A percentile compares a stretch with the other conserved stretches of the same genome.
Evolutionary conservation across 2,888 invertebrate genomes (phyloP).

Genomic region (Morinoia aosen): DNA sequence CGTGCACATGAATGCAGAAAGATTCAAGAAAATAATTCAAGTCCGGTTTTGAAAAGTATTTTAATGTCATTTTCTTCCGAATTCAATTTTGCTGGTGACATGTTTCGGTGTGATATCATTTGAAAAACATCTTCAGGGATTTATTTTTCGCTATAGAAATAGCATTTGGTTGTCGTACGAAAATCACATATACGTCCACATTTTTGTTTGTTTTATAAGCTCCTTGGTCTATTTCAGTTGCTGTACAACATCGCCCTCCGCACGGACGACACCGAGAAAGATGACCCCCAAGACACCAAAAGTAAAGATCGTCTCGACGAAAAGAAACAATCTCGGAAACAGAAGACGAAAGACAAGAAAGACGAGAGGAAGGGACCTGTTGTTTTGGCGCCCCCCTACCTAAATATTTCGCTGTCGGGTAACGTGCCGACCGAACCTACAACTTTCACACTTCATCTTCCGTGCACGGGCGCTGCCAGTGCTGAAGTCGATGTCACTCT

Average conservation of each 20-base stretch:
- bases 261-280: slow-evolving; percentile 59
- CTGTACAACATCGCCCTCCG: slow-evolving; percentile 66
- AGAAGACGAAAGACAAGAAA: slow-evolving; percentile 26
- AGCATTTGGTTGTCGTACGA: neutral
- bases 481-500: slow-evolving; percentile 66
- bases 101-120: neutral
- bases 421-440: slow-evolving; percentile 59
- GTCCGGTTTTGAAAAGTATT: neutral
- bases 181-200: neutral
- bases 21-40: neutral
- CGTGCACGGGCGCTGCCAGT: slow-evolving; percentile 64
- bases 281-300: slow-evolving; percentile 24
- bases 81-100: neutral
- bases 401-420: slow-evolving; percentile 66
- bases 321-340: slow-evolving; percentile 19
- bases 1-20: neutral
- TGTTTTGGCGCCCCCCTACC: slow-evolving; percentile 60
- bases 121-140: neutral
- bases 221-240: slow-evolving; percentile 55
- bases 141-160: neutral
- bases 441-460: slow-evolving; percentile 66
- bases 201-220: neutral
- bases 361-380: slow-evolving; percentile 37
- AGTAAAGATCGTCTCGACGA: slow-evolving; percentile 49
- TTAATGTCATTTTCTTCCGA: neutral